A percentile compares a stretch with the other conserved stretches of the same genome.
These are phyloP conservation scores for Lepidurus packardi DNA, from an alignment of 1,140 invertebrate species.

Conservation along the genomic window DNA sequence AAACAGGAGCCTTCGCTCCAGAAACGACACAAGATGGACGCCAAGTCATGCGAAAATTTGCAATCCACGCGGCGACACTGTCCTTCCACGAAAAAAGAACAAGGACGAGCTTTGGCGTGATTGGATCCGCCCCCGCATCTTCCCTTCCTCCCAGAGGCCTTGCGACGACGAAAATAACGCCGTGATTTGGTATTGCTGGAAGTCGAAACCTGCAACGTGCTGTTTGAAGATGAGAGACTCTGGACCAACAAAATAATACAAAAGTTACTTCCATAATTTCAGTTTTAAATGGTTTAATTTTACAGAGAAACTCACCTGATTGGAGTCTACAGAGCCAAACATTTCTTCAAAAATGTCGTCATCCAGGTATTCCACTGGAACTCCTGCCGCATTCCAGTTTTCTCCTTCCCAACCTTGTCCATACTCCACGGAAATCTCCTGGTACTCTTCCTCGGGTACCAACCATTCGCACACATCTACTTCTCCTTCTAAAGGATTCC, in stretches of 20 bases:
- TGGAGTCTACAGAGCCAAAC: slow-evolving; percentile 37
- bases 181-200: neutral
- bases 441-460: slow-evolving; percentile 17
- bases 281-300: neutral
- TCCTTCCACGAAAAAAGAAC: slow-evolving; percentile 51
- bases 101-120: slow-evolving; percentile 42
- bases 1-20: slow-evolving; percentile 39
- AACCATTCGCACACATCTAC: slow-evolving; percentile 33
- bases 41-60: slow-evolving; percentile 52
- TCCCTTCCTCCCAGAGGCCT: slow-evolving; percentile 33
- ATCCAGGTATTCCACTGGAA: slow-evolving; percentile 40
- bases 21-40: slow-evolving; percentile 49
- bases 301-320: neutral
- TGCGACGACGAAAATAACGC: slow-evolving; percentile 32
- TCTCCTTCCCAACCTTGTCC: slow-evolving; percentile 11
- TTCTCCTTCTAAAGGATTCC: slow-evolving; percentile 30
- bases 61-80: slow-evolving; percentile 49
- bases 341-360: slow-evolving; percentile 41
- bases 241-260: slow-evolving; percentile 8
- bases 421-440: slow-evolving; percentile 27
- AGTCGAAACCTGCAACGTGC: slow-evolving; percentile 24
- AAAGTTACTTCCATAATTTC: neutral
- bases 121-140: slow-evolving; percentile 18
- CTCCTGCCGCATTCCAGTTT: slow-evolving; percentile 28
- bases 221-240: slow-evolving; percentile 26